A percentile compares a stretch with the other conserved stretches of the same genome.
Conservation (phyloP, 2,888 invertebrate species). For the Hartigia nigra region DNA sequence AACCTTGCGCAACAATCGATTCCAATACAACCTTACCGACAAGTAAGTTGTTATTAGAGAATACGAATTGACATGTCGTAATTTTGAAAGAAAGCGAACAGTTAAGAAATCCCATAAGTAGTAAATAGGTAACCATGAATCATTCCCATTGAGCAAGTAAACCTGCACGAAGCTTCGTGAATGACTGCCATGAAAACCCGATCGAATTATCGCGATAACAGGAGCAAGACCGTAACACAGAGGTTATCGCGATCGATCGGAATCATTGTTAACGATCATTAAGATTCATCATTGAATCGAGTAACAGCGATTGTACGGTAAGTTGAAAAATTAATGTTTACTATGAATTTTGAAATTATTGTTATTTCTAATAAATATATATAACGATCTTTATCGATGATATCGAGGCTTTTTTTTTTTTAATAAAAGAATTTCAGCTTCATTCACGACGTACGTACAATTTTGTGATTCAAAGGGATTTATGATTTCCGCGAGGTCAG, state of each 20-base stretch:
- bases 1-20: neutral
- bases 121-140: conserved; percentile 48
- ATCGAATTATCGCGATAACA: conserved; percentile 50
- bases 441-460: neutral
- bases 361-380: neutral
- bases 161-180: conserved; percentile 15
- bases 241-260: neutral
- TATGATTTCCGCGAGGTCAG: conserved; percentile 35
- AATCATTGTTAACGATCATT: neutral
- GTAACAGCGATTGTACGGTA: neutral
- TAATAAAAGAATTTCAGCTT: neutral
- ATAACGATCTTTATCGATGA: neutral
- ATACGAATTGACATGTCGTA: conserved; percentile 33
- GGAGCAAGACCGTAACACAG: neutral
- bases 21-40: neutral
- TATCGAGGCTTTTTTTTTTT: neutral
- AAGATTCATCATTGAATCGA: neutral
- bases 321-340: neutral
- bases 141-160: conserved; percentile 39
- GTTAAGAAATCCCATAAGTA: neutral
- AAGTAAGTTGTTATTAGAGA: conserved; percentile 33
- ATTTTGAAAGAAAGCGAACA: conserved; percentile 11
- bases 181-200: conserved; percentile 23
- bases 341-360: neutral
- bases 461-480: conserved; percentile 25